phyloP scores from a whole-genome alignment of 2,888 invertebrate genomes.

The Coelinius sp. region DNA sequence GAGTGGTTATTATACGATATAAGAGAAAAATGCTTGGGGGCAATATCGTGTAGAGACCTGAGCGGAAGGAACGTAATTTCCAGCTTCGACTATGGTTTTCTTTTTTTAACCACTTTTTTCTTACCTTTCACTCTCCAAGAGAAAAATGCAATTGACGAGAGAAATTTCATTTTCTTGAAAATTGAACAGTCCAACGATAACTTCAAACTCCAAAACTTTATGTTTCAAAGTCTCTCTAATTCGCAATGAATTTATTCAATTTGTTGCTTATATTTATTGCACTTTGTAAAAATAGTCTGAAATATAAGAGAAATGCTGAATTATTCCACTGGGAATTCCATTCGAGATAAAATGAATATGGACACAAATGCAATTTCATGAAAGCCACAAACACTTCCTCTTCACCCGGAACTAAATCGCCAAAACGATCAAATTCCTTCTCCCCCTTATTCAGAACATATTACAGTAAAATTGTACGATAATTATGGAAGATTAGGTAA shows the following conservation, averaged over 20 bases:
- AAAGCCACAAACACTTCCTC: conserved; percentile 16
- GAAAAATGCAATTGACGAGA: conserved; percentile 1
- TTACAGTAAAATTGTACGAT: conserved; percentile 19
- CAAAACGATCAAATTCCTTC: conserved; percentile 6
- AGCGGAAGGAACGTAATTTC: conserved; percentile 26
- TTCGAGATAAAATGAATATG: conserved; percentile 12
- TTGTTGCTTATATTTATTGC: neutral
- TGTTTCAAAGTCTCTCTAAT: neutral
- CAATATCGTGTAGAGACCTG: conserved; percentile 21
- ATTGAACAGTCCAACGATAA: conserved; percentile 14
- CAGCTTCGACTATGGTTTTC: conserved; percentile 5
- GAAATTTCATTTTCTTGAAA: conserved; percentile 9
- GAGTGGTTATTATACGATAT: conserved; percentile 26
- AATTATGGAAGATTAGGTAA: conserved; percentile 2
- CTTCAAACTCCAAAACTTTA: conserved; percentile 3
- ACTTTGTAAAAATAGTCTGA: neutral
- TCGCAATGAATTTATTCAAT: neutral
- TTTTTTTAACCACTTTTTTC: neutral
- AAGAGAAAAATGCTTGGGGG: conserved; percentile 14
- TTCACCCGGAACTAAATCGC: neutral
- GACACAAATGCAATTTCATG: conserved; percentile 15
- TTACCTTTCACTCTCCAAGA: neutral
- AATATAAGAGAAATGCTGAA: neutral
- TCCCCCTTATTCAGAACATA: neutral
- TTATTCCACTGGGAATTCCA: neutral